Conservation (phyloP, 2,797 vertebrate genomes). For the Gephyroberyx darwinii region DNA sequence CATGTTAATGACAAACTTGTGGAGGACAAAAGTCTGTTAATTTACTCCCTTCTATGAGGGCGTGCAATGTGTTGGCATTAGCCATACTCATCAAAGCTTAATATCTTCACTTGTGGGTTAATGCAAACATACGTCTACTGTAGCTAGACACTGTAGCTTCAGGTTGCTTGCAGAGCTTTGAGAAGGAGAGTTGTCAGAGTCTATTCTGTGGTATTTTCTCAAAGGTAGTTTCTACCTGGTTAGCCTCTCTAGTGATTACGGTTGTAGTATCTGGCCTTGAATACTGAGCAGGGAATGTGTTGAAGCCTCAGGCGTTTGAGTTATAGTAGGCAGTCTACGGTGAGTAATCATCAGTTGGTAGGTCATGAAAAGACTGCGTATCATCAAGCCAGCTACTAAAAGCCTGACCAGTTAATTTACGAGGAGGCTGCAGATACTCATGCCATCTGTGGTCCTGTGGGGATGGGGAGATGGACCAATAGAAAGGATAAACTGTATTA, state of each 20-base stretch:
- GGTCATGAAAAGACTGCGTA: conserved; percentile 53
- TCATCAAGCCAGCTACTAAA: conserved; percentile 43
- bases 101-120: not conserved
- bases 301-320: conserved; percentile 24
- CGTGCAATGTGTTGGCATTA: not conserved
- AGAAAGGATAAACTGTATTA: not conserved
- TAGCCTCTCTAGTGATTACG: not conserved
- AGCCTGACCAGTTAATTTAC: conserved; percentile 48
- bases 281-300: conserved; percentile 40
- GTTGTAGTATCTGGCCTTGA: conserved; percentile 27
- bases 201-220: not conserved
- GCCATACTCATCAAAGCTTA: not conserved
- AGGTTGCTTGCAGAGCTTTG: not conserved
- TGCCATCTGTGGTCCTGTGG: conserved; percentile 34
- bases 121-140: not conserved
- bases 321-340: conserved; percentile 35
- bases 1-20: too few relatives aligned
- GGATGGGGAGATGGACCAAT: not conserved
- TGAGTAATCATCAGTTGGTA: conserved; percentile 48
- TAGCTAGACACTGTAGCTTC: not conserved
- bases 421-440: conserved; percentile 40
- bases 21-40: too few relatives aligned
- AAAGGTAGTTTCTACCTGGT: not conserved
- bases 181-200: not conserved
- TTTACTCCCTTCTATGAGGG: not conserved